A percentile compares a stretch with the other conserved stretches of the same genome.
Conservation (phyloP, 2,113 vertebrate genomes). For the Pedetes capensis region DNA sequence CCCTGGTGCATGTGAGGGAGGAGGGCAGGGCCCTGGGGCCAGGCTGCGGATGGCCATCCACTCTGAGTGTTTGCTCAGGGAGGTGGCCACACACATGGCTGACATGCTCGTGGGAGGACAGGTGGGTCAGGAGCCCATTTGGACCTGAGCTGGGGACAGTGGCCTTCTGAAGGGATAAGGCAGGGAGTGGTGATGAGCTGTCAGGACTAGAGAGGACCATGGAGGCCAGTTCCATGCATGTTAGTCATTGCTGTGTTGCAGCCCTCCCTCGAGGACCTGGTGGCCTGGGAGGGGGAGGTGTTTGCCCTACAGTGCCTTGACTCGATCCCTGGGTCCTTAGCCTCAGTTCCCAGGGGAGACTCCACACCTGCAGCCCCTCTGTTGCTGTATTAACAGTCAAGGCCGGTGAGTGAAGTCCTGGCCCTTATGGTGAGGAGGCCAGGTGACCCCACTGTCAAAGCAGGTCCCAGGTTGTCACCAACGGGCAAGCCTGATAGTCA, state of each 20-base stretch:
- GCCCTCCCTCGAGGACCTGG: background rate
- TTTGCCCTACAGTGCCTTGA: background rate
- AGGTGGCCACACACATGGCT: no score
- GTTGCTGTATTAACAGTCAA: background rate
- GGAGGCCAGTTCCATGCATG: background rate
- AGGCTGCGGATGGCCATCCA: background rate
- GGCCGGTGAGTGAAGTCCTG: background rate
- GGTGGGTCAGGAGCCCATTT: background rate
- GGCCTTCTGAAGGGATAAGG: background rate
- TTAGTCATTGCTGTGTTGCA: background rate
- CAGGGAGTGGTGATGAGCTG: background rate
- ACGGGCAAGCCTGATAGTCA: background rate
- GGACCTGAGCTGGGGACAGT: background rate
- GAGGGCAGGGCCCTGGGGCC: background rate
- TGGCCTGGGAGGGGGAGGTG: background rate
- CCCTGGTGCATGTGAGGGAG: no score
- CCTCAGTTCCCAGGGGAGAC: background rate
- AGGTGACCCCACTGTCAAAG: background rate
- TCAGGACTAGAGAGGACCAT: background rate
- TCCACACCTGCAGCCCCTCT: background rate
- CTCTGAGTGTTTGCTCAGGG: background rate
- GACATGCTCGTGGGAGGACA: background rate
- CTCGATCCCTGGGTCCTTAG: background rate
- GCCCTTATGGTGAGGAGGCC: background rate
- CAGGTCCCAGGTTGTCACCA: background rate